Conservation (phyloP, 2,797 vertebrate species). For the Enteromius anoplus region DNA sequence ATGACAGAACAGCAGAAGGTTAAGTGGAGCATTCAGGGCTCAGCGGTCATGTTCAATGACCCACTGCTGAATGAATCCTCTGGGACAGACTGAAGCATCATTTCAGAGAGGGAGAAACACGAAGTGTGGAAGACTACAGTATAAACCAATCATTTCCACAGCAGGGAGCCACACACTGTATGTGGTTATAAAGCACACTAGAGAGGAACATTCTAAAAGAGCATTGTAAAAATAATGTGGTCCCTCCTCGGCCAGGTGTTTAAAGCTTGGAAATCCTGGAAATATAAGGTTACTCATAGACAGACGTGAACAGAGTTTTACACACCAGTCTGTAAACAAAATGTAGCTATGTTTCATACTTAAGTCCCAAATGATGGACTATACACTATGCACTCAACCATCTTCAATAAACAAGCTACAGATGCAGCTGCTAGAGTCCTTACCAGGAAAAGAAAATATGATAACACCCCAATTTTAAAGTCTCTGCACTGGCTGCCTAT, state of each 20-base stretch:
- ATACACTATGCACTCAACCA: too few species aligned
- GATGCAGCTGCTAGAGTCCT: too few species aligned
- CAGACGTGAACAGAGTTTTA: too few species aligned
- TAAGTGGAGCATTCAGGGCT: slow-evolving; percentile 61
- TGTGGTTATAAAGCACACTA: slow-evolving; percentile 45
- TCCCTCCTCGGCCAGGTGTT: slow-evolving; percentile 22
- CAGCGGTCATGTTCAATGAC: slow-evolving; percentile 62
- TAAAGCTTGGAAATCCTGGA: slow-evolving; percentile 7
- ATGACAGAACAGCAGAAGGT: slow-evolving; percentile 56
- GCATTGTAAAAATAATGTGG: slow-evolving; percentile 7
- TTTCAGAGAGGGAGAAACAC: slow-evolving; percentile 53
- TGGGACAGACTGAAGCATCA: slow-evolving; percentile 54
- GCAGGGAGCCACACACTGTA: slow-evolving; percentile 49
- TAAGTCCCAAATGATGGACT: too few species aligned
- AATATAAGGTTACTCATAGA: background rate
- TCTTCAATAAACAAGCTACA: too few species aligned
- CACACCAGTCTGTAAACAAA: too few species aligned
- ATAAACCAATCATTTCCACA: slow-evolving; percentile 61
- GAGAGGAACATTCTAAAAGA: slow-evolving; percentile 46
- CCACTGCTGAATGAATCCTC: slow-evolving; percentile 62
- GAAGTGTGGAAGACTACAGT: slow-evolving; percentile 51
- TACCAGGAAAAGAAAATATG: too few species aligned
- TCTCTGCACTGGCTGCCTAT: too few species aligned
- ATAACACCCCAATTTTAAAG: too few species aligned
- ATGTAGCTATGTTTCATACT: too few species aligned